Evolutionary conservation across 2,797 vertebrate genomes (phyloP).

Genomic region (Channa striata): DNA sequence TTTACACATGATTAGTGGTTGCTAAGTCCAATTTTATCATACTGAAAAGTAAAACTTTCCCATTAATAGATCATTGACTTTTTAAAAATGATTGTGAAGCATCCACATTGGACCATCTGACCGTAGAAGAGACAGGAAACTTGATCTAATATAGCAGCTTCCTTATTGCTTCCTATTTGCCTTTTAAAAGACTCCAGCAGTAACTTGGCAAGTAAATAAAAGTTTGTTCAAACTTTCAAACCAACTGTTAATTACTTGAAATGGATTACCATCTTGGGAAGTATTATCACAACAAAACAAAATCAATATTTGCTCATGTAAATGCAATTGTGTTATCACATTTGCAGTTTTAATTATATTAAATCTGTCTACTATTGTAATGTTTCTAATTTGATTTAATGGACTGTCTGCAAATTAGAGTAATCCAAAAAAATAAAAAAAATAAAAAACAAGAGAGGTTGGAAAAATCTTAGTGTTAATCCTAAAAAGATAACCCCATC

Average conservation of each 20-base stretch:
- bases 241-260: conserved; percentile 4
- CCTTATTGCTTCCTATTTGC: conserved; percentile 83
- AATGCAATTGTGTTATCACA: no score
- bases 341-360: no score
- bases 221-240: conserved; percentile 33
- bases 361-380: no score
- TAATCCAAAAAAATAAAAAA: no score
- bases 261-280: conserved; percentile 11
- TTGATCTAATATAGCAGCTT: conserved; percentile 63
- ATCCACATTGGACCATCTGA: conserved; percentile 20
- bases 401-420: no score
- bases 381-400: no score
- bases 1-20: conserved; percentile 21
- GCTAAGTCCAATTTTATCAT: conserved; percentile 3
- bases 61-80: conserved; percentile 11
- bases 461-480: no score
- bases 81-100: conserved; percentile 40
- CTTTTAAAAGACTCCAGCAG: conserved; percentile 54
- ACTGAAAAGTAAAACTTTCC: conserved; percentile 7
- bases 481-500: conserved; percentile 1
- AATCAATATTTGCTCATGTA: no score
- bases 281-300: no score
- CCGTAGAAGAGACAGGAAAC: conserved; percentile 63
- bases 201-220: conserved; percentile 35
- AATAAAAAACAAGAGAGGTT: no score